Evolutionary conservation across 2,797 vertebrate genomes (phyloP).

Genomic region (Sardinella longiceps): DNA sequence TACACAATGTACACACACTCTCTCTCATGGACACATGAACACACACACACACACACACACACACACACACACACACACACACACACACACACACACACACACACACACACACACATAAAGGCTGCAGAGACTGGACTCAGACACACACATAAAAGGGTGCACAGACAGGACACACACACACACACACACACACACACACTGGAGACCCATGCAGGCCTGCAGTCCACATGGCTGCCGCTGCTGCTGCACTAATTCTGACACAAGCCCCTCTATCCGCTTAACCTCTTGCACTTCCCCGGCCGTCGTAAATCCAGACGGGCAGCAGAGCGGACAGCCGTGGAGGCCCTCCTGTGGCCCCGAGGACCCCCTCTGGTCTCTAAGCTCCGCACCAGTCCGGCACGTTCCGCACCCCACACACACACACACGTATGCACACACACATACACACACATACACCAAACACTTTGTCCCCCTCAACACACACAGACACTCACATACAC

Average conservation of each 20-base stretch:
- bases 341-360: neutral
- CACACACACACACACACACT: neutral
- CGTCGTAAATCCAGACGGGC: neutral
- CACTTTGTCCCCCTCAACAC: too few species aligned
- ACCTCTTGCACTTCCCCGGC: neutral
- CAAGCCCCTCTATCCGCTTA: neutral
- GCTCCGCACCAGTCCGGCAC: neutral
- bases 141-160: too few species aligned
- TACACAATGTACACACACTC: neutral
- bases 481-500: too few species aligned
- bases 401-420: neutral
- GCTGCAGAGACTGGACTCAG: too few species aligned
- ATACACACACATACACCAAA: too few species aligned
- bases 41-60: neutral
- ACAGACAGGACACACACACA: neutral
- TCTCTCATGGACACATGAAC: neutral
- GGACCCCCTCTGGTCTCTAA: neutral
- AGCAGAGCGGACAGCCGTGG: constrained; percentile 12
- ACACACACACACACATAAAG: neutral
- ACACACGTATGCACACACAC: too few species aligned
- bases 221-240: neutral
- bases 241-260: constrained; percentile 3
- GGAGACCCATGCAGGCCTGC: neutral
- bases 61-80: neutral
- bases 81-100: constrained; percentile 11